phyloP scores from a whole-genome alignment of 2,797 vertebrate species.

The Arvicola amphibius region DNA sequence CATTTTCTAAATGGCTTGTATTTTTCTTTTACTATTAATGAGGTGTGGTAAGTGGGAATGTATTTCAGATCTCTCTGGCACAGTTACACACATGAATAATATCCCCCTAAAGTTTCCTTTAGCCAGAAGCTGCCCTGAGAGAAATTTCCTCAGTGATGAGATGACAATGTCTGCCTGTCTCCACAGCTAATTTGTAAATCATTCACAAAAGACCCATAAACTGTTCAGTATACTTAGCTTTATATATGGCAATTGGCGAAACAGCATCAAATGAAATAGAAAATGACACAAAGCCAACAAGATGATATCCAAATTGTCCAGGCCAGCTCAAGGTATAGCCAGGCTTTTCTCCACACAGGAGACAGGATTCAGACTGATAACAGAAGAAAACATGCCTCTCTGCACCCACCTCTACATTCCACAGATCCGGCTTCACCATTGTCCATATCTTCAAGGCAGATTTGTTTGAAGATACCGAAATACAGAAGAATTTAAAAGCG shows the following conservation, averaged over 20 bases:
- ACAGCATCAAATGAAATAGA: slow-evolving; percentile 62
- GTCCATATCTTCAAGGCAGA: not conserved
- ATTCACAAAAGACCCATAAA: slow-evolving; percentile 68
- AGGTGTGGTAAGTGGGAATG: slow-evolving; percentile 43
- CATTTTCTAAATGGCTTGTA: slow-evolving; percentile 46
- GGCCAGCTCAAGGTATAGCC: slow-evolving; percentile 58
- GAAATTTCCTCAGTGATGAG: slow-evolving; percentile 75
- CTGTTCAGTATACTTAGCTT: slow-evolving; percentile 62
- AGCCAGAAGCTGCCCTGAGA: slow-evolving; percentile 71
- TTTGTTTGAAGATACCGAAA: not conserved
- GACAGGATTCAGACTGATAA: slow-evolving; percentile 56
- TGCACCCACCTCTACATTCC: not conserved
- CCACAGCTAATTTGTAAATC: slow-evolving; percentile 72
- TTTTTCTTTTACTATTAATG: slow-evolving; percentile 74
- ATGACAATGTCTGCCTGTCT: slow-evolving; percentile 61
- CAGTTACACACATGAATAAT: slow-evolving; percentile 66
- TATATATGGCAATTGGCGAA: slow-evolving; percentile 66
- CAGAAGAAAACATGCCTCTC: slow-evolving; percentile 48
- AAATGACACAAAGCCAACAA: slow-evolving; percentile 68
- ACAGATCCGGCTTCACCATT: not conserved
- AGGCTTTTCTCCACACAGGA: slow-evolving; percentile 5
- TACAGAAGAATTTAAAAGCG: not conserved
- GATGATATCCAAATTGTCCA: slow-evolving; percentile 62
- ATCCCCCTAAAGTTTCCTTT: not conserved
- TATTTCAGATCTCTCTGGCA: slow-evolving; percentile 58